Conservation (phyloP, 2,113 vertebrate species). For the Nesogale talazaci region DNA sequence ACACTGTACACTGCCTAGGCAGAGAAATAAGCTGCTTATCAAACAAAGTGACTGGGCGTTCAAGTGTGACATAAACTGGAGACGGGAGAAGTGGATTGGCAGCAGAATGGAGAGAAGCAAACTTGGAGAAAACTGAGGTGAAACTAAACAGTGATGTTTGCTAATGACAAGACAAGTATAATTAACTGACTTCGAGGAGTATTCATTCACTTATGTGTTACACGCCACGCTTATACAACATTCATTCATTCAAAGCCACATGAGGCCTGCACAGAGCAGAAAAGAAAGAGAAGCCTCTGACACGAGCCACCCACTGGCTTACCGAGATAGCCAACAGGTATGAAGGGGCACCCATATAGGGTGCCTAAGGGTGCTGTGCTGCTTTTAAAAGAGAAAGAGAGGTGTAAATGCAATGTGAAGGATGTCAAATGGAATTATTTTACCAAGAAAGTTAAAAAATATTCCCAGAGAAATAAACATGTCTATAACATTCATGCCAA, state of each 20-base stretch:
- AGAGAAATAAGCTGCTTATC: neutral
- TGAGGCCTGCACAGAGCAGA: neutral
- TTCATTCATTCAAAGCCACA: constrained; percentile 59
- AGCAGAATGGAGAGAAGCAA: neutral
- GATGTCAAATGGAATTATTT: neutral
- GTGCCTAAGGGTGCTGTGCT: too few species aligned
- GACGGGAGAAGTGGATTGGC: neutral
- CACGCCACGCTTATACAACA: constrained; percentile 60
- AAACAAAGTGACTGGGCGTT: neutral
- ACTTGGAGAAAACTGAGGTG: constrained; percentile 17
- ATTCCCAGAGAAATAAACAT: neutral
- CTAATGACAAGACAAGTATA: constrained; percentile 65
- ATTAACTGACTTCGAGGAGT: constrained; percentile 63
- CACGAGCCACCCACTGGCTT: neutral
- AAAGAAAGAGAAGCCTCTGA: constrained; percentile 11
- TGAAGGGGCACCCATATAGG: neutral
- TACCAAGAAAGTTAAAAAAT: constrained; percentile 23
- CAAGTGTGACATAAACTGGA: neutral
- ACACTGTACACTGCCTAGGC: neutral
- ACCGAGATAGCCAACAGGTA: neutral
- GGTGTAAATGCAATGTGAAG: neutral
- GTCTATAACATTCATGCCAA: neutral
- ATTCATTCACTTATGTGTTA: constrained; percentile 48
- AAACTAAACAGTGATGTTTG: neutral
- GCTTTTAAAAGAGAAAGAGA: neutral